A percentile compares a stretch with the other conserved stretches of the same genome.
Conservation (phyloP, 1,140 invertebrate genomes). For the Gryon sp. region DNA sequence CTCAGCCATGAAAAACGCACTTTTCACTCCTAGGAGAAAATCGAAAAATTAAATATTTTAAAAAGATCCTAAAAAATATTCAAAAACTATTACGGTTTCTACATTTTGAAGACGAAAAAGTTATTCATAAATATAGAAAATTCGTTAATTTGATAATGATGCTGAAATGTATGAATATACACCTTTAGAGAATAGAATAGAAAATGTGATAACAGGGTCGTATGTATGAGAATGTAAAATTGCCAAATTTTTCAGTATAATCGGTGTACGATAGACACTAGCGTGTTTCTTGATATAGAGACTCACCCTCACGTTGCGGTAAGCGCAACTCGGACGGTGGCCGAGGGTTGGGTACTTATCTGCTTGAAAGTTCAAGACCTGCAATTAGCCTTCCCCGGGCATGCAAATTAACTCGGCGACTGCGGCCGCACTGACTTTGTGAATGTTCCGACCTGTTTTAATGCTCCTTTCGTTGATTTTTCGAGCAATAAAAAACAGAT, state of each 20-base stretch:
- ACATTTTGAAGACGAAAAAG: too few relatives aligned
- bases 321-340: constrained; percentile 29
- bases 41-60: too few relatives aligned
- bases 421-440: constrained; percentile 59
- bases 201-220: constrained; percentile 7
- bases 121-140: too few relatives aligned
- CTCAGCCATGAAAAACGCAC: too few relatives aligned
- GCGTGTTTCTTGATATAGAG: too few relatives aligned
- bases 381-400: constrained; percentile 65
- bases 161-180: too few relatives aligned
- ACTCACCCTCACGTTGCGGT: constrained; percentile 35
- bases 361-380: constrained; percentile 63
- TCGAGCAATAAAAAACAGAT: constrained; percentile 62
- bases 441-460: constrained; percentile 48
- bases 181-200: constrained; percentile 33
- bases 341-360: constrained; percentile 62
- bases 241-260: constrained; percentile 29
- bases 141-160: too few relatives aligned
- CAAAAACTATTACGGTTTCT: too few relatives aligned
- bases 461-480: constrained; percentile 61
- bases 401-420: constrained; percentile 68
- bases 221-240: background rate
- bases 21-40: too few relatives aligned
- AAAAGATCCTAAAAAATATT: too few relatives aligned
- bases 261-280: constrained; percentile 13